Base-by-base conservation (phyloP, 2,797 vertebrate genomes). In the Anableps anableps region DNA sequence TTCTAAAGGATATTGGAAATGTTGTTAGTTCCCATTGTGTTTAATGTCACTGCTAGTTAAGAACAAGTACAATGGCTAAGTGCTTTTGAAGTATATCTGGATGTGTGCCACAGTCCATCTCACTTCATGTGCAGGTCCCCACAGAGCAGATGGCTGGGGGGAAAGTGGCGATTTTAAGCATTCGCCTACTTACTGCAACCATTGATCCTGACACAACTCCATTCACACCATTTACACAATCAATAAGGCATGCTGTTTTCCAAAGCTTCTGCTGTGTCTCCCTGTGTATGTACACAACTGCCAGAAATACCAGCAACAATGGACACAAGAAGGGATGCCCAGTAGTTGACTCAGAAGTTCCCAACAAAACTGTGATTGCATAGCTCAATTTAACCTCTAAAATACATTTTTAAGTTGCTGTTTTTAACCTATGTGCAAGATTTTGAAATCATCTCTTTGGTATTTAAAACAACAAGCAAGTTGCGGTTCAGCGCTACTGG, bases 191-290 rank as follows among this genome's bases (percentile, higher is more conserved):
- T 85, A 88, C 82, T 68, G 66, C 4, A 17, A 80, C 76, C 81
- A 88, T 68, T 78, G 89, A 88, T 68, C 10, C 36, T 26, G 64
- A 68, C 64, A 41, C 36, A 68, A 87, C 75, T 75, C 83, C 82
- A 85, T 89, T 91, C 86, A 87, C 81, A 84, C 81, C 43, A 62
- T 80, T 81, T 84, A 77, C 71, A 84, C 86, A 86, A 93, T 92
- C 91, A 92, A 93, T 93, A 91, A 81, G 83, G 80, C 73, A 84
- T 64, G 48, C 82, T 81, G 72, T 81, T 83, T 45, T 76, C 68
- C 78, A 86, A 82, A 76, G 77, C 77, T 11, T 62, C 81, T 45
- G 41, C 41, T 45, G 11, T 45, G n/a, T 45, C 41, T 71, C 14
- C 26, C 26, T 71, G 26, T 26, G n/a, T 7, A 71, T 45, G 68